phyloP scores from a whole-genome alignment of 2,113 vertebrate genomes.

The Megalops atlanticus region DNA sequence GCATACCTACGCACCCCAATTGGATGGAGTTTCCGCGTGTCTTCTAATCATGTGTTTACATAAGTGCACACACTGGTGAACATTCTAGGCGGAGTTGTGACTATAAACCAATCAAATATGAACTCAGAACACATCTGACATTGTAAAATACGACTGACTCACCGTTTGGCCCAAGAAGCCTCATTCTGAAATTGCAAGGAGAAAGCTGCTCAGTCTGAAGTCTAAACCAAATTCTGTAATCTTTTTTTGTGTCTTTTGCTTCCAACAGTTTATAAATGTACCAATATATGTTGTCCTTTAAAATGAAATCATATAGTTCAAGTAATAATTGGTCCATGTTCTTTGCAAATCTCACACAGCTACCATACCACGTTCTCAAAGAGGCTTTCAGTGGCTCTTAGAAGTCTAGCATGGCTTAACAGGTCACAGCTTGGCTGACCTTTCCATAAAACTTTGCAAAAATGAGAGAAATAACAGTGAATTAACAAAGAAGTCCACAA shows the following conservation, averaged over 20 bases:
- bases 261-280: neutral
- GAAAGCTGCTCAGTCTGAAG: neutral
- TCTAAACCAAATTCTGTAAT: neutral
- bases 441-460: constrained; percentile 42
- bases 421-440: constrained; percentile 20
- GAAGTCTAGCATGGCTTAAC: constrained; percentile 2
- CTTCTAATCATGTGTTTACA: no score
- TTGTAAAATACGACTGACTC: no score
- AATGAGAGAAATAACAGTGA: constrained; percentile 51
- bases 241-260: neutral
- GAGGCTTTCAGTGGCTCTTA: neutral
- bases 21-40: no score
- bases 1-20: no score
- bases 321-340: neutral
- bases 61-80: neutral
- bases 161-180: no score
- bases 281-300: neutral
- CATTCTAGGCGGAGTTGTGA: neutral
- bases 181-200: no score
- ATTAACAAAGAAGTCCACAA: constrained; percentile 41
- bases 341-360: neutral
- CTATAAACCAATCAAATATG: neutral
- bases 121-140: no score
- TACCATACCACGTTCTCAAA: neutral
- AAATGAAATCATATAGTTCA: neutral